Evolutionary conservation across 2,888 invertebrate species (phyloP).

Genomic region (Alentia gelatinosa): DNA sequence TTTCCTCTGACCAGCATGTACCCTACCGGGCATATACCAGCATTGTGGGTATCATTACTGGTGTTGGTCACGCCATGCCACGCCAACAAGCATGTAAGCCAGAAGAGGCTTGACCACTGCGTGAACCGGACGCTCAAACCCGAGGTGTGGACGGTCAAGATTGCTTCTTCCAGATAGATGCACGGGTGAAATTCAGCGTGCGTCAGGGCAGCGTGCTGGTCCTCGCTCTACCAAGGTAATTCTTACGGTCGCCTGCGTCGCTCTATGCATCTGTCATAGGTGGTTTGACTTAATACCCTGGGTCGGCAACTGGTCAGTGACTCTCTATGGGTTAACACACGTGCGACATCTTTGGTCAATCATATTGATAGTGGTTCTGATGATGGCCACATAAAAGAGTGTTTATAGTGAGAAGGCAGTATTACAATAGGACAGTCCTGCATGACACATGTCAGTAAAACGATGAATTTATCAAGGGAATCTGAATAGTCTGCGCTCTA

Average conservation of each 20-base stretch:
- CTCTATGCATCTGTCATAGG: constrained; percentile 31
- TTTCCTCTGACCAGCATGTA: not conserved
- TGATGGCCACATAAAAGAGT: not conserved
- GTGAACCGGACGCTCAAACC: not conserved
- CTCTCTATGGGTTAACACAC: not conserved
- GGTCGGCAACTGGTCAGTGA: constrained; percentile 11
- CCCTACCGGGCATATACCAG: not conserved
- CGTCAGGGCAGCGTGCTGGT: not conserved
- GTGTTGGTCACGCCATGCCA: not conserved
- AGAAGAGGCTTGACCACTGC: not conserved
- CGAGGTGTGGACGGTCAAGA: constrained; percentile 26
- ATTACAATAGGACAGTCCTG: not conserved
- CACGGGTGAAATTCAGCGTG: constrained; percentile 12
- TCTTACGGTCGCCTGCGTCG: not conserved
- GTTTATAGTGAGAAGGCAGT: constrained; percentile 1
- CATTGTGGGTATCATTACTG: not conserved
- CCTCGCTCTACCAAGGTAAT: constrained; percentile 17
- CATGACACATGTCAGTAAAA: too few species aligned
- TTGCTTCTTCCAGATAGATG: constrained; percentile 27
- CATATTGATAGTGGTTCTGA: constrained; percentile 24
- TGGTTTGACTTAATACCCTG: constrained; percentile 37
- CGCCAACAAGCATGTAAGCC: not conserved
- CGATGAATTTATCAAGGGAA: too few species aligned
- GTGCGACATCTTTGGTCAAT: constrained; percentile 38
- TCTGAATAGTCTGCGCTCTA: too few species aligned